These are phyloP conservation scores for Sisyra terminalis DNA, from an alignment of 2,888 invertebrate genomes.

Conservation along the genomic window DNA sequence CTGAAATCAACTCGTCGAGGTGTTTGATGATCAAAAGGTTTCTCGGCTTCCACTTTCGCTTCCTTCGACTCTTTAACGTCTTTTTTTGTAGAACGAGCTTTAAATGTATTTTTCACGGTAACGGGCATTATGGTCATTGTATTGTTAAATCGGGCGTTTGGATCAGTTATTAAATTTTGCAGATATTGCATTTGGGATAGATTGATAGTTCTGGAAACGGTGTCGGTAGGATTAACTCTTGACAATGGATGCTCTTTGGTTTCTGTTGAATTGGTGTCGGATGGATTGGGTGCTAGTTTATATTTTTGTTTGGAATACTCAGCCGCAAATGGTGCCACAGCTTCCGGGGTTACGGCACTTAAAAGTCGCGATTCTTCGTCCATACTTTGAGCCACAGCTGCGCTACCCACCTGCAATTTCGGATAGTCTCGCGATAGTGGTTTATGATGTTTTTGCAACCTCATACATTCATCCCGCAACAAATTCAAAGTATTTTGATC, in stretches of 20 bases:
- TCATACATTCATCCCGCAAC: not conserved
- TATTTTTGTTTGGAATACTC: constrained; percentile 1
- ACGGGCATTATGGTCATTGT: constrained; percentile 5
- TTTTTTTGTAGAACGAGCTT: not conserved
- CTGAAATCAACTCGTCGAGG: not conserved
- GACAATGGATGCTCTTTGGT: not conserved
- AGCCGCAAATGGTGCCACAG: constrained; percentile 1
- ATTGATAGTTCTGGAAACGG: not conserved
- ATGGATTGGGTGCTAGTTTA: not conserved
- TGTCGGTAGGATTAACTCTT: not conserved
- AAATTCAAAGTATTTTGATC: not conserved
- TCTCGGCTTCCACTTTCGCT: not conserved
- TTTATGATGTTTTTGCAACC: not conserved
- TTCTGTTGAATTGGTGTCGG: not conserved
- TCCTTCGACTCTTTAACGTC: not conserved
- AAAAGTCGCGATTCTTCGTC: not conserved
- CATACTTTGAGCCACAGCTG: too few relatives aligned
- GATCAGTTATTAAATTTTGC: constrained; percentile 4
- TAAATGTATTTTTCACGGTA: not conserved
- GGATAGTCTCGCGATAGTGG: not conserved
- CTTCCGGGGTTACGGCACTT: constrained; percentile 1
- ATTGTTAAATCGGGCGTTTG: constrained; percentile 1
- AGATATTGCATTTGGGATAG: not conserved
- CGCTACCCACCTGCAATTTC: too few relatives aligned
- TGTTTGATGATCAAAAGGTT: not conserved